phyloP scores from a whole-genome alignment of 2,113 vertebrate genomes.

The Lepisosteus oculatus region DNA sequence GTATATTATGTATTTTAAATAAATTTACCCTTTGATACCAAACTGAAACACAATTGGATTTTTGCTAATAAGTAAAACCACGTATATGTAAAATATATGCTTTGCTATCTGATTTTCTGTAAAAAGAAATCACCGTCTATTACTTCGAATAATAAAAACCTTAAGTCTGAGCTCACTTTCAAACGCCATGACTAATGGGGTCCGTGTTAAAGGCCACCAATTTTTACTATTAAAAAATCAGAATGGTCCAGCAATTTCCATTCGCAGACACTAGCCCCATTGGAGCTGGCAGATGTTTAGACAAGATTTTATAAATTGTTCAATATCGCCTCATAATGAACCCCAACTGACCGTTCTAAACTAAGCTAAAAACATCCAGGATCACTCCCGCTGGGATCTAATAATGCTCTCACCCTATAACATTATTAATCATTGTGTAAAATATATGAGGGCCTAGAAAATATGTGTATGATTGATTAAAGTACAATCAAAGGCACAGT shows the following conservation, averaged over 20 bases:
- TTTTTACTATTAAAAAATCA: slow-evolving; percentile 46
- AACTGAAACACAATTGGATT: too few relatives aligned
- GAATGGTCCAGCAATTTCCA: slow-evolving; percentile 83
- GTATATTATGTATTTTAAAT: too few relatives aligned
- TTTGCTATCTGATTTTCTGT: too few relatives aligned
- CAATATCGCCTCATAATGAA: slow-evolving; percentile 93
- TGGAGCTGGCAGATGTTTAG: slow-evolving; percentile 95
- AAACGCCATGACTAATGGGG: slow-evolving; percentile 77
- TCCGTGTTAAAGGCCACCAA: slow-evolving; percentile 71
- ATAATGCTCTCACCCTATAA: slow-evolving; percentile 77
- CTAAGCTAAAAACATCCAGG: slow-evolving; percentile 81
- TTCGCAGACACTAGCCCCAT: slow-evolving; percentile 77
- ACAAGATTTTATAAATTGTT: slow-evolving; percentile 98
- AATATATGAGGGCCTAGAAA: slow-evolving; percentile 86
- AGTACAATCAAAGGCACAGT: slow-evolving; percentile 84
- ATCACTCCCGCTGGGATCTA: slow-evolving; percentile 83
- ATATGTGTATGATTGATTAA: slow-evolving; percentile 91
- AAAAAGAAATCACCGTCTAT: not conserved
- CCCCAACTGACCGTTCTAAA: slow-evolving; percentile 91
- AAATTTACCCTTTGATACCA: not conserved
- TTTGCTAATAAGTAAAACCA: too few relatives aligned
- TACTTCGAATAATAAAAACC: not conserved
- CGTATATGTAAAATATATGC: too few relatives aligned
- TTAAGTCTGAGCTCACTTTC: slow-evolving; percentile 66
- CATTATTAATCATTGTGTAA: slow-evolving; percentile 90